Evolutionary conservation across 2,797 vertebrate species (phyloP).

Genomic region (Netta rufina): DNA sequence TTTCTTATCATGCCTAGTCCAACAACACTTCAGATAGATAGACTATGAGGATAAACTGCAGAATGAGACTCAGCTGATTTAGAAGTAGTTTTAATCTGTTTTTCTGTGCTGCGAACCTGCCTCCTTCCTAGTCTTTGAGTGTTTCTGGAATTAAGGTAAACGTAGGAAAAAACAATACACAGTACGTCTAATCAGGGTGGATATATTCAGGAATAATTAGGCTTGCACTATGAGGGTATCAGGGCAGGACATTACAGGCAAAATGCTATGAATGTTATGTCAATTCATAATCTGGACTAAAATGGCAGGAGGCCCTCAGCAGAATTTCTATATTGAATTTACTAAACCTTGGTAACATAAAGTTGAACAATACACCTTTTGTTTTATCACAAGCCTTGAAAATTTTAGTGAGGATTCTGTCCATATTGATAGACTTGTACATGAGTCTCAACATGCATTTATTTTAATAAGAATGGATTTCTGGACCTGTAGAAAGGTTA

Average conservation of each 20-base stretch:
- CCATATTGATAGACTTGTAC: not conserved
- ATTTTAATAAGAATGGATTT: not conserved
- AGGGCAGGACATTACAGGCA: not conserved
- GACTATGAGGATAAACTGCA: not conserved
- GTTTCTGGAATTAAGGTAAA: not conserved
- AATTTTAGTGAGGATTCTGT: not conserved
- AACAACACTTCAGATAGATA: not conserved
- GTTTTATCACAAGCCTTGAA: not conserved
- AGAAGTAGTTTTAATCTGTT: not conserved
- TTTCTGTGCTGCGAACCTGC: not conserved
- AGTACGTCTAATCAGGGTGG: not conserved
- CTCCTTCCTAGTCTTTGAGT: not conserved
- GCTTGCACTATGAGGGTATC: rapidly evolving
- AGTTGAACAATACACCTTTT: not conserved
- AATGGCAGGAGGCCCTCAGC: not conserved
- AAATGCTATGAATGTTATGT: not conserved
- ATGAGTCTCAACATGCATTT: not conserved
- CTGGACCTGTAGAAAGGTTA: not conserved
- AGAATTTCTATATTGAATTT: not conserved
- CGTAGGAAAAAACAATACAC: not conserved
- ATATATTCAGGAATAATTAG: not conserved
- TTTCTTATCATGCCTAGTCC: not conserved
- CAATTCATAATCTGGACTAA: not conserved
- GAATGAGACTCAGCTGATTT: not conserved
- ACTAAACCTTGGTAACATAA: not conserved